Base-by-base conservation (phyloP, 2,113 vertebrate species). In the Pteruthius melanotis region DNA sequence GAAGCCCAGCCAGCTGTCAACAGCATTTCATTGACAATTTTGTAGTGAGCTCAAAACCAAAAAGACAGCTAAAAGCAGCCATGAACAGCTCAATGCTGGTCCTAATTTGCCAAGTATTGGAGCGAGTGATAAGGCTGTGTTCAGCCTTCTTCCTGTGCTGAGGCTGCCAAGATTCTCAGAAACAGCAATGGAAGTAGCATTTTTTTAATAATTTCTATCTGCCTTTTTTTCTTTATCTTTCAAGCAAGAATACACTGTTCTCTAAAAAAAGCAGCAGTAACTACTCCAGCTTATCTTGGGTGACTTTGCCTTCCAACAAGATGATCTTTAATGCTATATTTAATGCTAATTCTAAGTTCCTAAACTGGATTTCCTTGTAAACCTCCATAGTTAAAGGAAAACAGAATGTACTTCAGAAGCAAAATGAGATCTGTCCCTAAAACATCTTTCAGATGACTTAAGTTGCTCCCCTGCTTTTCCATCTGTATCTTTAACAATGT, bases 71-170 rank as follows among this genome's bases (percentile, higher is more conserved):
- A 94, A 91, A 94, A 95, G 37, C 69, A 95, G 89, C 76, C 87
- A 81, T 89, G 83, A 94, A 94, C 74, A 92, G 83, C 47, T 93
- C 95, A 90, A 94, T 90, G 60, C 44, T 92, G 68, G 47, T 85
- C 74, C 37, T 94, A 84, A 91, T 95, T 97, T 95, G 77, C 89
- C 91, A 95, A 72, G 77, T 60, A 89, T 92, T 93, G 81, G 74
- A 89, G 70, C 49, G 87, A 95, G 49, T 57, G 87, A 94, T 95
- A 95, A 94, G 89, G 56, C 49, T 91, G 39, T 37, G 44, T 42
- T 87, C 72, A 81, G 89, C 37, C 72, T 82, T 71, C 87, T 83
- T 83, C 64, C n/a, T 0, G 0, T 71, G 56, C 52, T 86, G 54
- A 93, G 83, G 27, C 63, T 96, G 88, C 92, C 68, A 90, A 68